phyloP scores from a whole-genome alignment of 2,797 vertebrate species.

The Lycodopsis pacificus region DNA sequence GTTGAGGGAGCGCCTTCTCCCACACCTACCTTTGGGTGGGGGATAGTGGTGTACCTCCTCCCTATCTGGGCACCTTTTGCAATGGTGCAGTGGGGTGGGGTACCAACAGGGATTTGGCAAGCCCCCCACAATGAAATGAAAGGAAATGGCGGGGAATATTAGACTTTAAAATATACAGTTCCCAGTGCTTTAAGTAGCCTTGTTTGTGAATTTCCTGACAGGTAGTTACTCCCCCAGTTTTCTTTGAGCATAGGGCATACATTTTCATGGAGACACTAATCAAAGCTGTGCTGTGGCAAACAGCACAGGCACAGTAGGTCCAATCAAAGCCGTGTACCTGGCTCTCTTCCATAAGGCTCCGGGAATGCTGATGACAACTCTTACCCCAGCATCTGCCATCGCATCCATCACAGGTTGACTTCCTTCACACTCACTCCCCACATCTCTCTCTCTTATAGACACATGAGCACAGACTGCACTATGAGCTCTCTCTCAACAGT shows the following conservation, averaged over 20 bases:
- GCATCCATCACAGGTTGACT: conserved; percentile 74
- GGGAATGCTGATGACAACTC: conserved; percentile 79
- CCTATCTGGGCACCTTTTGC: conserved; percentile 75
- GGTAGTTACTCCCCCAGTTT: conserved; percentile 85
- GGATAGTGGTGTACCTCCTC: conserved; percentile 66
- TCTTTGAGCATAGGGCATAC: conserved; percentile 82
- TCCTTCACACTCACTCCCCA: conserved; percentile 67
- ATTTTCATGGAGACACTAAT: conserved; percentile 86
- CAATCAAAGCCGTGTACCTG: conserved; percentile 80
- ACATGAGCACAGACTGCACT: conserved; percentile 49
- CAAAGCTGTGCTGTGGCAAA: conserved; percentile 81
- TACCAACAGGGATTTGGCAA: conserved; percentile 78
- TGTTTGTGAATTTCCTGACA: conserved; percentile 87
- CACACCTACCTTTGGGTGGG: conserved; percentile 53
- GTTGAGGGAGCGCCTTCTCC: conserved; percentile 62
- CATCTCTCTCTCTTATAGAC: conserved; percentile 52
- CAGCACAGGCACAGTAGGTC: conserved; percentile 74
- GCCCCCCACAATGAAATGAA: conserved; percentile 78
- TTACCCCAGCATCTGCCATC: conserved; percentile 76
- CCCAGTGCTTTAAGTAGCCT: conserved; percentile 81
- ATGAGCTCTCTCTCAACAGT: conserved; percentile 55
- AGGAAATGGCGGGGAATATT: conserved; percentile 77
- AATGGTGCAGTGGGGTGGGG: conserved; percentile 63
- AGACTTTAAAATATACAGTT: conserved; percentile 86
- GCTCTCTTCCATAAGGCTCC: conserved; percentile 77